These are phyloP conservation scores for cattle (Bos taurus) DNA, from an alignment of 2,113 vertebrate species.

Conservation along the genomic window DNA sequence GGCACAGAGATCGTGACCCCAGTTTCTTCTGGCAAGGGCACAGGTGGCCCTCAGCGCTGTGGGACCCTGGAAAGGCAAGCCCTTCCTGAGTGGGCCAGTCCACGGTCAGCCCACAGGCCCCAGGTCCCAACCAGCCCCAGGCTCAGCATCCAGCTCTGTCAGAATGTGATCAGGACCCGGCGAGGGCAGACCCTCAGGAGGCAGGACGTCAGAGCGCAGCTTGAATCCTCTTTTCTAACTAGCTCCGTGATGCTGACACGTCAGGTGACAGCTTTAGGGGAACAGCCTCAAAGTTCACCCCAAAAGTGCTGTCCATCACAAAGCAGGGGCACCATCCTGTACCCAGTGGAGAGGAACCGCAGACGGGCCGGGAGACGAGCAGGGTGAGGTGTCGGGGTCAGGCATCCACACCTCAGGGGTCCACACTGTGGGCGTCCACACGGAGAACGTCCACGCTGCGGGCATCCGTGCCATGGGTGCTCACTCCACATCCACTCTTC, in stretches of 20 bases:
- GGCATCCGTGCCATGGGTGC: neutral
- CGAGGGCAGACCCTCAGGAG: fast-evolving
- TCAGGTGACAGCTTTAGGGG: neutral
- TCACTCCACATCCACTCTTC: neutral
- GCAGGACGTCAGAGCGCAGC: fast-evolving
- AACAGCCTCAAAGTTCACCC: neutral
- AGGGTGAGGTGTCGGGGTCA: neutral
- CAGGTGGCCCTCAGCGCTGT: neutral
- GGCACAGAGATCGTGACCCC: neutral
- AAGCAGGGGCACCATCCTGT: neutral
- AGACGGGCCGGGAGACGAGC: fast-evolving
- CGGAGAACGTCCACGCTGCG: fast-evolving
- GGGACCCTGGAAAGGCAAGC: neutral
- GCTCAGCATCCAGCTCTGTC: neutral
- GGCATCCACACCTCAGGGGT: fast-evolving
- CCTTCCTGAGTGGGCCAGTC: fast-evolving
- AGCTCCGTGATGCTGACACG: fast-evolving
- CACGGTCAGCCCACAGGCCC: neutral
- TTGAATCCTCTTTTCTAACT: too few species aligned
- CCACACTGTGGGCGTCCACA: too few species aligned
- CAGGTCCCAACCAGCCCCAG: neutral
- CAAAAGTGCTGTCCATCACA: neutral
- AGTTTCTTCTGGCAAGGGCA: neutral
- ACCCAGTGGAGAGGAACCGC: too few species aligned
- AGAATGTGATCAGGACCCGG: neutral